Conservation (phyloP, 2,113 vertebrate species). For the Anguilla japonica region DNA sequence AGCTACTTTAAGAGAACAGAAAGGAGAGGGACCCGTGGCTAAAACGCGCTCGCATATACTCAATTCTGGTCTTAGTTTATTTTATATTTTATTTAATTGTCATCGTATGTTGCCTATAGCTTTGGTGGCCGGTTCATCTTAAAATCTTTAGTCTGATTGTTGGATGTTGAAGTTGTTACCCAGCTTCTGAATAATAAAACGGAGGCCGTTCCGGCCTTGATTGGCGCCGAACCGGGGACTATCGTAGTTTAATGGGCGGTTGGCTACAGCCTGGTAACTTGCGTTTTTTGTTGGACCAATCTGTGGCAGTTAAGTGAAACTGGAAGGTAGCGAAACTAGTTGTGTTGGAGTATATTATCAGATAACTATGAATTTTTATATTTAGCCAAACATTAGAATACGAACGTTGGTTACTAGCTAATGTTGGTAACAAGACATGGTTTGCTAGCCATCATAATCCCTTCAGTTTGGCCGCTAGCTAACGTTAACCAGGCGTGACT, state of each 20-base stretch:
- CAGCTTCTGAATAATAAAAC: conserved; percentile 2
- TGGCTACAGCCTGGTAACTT: conserved; percentile 27
- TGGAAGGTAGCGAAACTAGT: background rate
- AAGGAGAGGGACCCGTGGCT: background rate
- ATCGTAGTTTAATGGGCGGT: conserved; percentile 43
- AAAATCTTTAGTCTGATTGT: background rate
- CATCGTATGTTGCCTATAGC: background rate
- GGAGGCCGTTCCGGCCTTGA: conserved; percentile 15
- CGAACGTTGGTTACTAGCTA: background rate
- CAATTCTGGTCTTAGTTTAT: background rate
- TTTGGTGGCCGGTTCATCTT: background rate
- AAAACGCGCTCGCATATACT: background rate
- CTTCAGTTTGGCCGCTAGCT: background rate
- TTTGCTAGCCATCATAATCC: conserved; percentile 1
- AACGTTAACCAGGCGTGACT: background rate
- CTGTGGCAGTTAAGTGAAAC: too few species aligned
- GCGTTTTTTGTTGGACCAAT: background rate
- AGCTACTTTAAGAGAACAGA: conserved; percentile 11
- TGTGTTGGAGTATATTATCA: background rate
- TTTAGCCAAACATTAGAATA: background rate
- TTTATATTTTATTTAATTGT: background rate
- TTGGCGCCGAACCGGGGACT: conserved; percentile 24
- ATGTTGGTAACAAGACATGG: background rate
- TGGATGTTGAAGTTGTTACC: background rate
- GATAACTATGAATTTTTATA: background rate